These are phyloP conservation scores for Myiopsitta monachus DNA, from an alignment of 2,113 vertebrate genomes.

Conservation along the genomic window DNA sequence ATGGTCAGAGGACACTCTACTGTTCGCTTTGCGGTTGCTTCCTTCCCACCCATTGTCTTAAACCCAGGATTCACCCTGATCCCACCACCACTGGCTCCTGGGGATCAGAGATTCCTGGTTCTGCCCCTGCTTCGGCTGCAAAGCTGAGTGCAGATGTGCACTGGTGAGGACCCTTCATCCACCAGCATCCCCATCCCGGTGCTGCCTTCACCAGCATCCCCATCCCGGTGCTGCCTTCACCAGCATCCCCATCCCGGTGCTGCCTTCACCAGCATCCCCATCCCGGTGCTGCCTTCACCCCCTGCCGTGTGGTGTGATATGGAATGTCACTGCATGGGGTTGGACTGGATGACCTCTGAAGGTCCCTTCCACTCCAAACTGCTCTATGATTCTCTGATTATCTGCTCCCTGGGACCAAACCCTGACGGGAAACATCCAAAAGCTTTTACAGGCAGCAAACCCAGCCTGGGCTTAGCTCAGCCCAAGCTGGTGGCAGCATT, in stretches of 20 bases:
- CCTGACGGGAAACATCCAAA: not conserved
- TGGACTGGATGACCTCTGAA: not conserved
- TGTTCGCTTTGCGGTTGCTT: constrained; percentile 17
- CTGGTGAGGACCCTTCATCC: not conserved
- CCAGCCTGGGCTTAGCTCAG: not conserved
- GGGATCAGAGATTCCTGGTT: not conserved
- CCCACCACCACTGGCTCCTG: not conserved
- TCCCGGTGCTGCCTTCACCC: not conserved
- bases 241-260: rapidly evolving
- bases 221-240: not conserved
- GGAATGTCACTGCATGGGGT: not conserved
- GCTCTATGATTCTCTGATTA: not conserved
- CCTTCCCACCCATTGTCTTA: constrained; percentile 27
- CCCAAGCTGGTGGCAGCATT: rapidly evolving
- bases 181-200: no score
- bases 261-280: no score
- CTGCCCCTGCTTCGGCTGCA: not conserved
- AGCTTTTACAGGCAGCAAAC: not conserved
- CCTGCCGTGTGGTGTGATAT: rapidly evolving
- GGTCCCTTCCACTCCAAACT: not conserved
- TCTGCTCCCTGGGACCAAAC: not conserved
- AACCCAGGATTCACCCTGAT: not conserved
- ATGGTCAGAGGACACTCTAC: not conserved
- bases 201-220: not conserved
- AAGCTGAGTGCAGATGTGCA: not conserved